These are phyloP conservation scores for Cercopithecus mona DNA, from an alignment of 2,113 vertebrate genomes.

Conservation along the genomic window DNA sequence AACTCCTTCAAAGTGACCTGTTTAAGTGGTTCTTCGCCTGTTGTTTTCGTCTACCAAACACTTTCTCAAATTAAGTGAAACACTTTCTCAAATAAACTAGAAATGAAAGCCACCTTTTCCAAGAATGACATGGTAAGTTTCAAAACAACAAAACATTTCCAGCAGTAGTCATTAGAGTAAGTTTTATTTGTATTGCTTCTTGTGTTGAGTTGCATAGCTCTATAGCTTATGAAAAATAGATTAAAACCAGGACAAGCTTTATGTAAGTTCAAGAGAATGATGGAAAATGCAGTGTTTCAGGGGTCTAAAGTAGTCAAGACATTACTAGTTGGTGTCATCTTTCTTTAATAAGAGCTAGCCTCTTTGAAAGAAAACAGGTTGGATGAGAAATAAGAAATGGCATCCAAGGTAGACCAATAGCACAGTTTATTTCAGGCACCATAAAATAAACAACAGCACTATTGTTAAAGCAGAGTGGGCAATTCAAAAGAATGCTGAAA, in stretches of 20 bases:
- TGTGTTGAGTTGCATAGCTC: background rate
- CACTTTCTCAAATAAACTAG: background rate
- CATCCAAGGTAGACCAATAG: background rate
- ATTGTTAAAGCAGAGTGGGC: background rate
- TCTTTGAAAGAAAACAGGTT: background rate
- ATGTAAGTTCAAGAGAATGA: constrained; percentile 1
- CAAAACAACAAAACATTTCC: background rate
- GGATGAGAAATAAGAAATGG: background rate
- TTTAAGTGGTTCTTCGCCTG: background rate
- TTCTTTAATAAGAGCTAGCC: background rate
- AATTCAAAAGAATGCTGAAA: background rate
- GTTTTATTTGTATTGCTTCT: background rate
- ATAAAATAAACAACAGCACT: background rate
- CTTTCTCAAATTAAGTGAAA: background rate
- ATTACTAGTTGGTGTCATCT: background rate
- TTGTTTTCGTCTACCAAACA: background rate
- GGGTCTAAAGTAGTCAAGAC: background rate
- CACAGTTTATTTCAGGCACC: background rate
- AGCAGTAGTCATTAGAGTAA: background rate
- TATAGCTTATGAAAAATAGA: background rate
- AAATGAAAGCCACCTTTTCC: background rate
- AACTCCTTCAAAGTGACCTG: background rate
- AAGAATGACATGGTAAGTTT: background rate
- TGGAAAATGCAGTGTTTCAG: background rate
- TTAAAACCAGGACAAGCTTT: background rate